Evolutionary conservation across 2,797 vertebrate genomes (phyloP).

Genomic region (Enteromius radiatus): DNA sequence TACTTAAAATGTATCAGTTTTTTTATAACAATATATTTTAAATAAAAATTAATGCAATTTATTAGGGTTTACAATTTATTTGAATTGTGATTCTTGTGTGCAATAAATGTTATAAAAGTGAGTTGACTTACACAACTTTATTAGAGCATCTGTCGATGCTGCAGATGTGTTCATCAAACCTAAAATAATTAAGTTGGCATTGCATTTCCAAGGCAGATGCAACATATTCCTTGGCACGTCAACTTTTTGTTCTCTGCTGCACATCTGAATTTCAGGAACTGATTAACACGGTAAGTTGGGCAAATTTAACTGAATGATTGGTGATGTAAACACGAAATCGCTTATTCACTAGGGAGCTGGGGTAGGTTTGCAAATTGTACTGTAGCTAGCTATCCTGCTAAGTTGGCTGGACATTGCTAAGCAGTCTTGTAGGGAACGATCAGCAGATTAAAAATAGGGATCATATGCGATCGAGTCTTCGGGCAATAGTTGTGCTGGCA

Average conservation of each 20-base stretch:
- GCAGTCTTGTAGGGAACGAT: neutral
- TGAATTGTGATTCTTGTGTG: too few relatives aligned
- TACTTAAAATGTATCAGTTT: neutral
- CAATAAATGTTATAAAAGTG: too few relatives aligned
- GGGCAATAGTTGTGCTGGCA: slow-evolving; percentile 10
- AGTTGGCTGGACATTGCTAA: too few relatives aligned
- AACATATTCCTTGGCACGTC: neutral
- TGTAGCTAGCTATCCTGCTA: neutral
- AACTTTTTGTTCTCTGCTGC: neutral
- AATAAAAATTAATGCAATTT: too few relatives aligned
- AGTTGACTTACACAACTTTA: too few relatives aligned
- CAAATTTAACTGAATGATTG: neutral
- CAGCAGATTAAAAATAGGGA: neutral
- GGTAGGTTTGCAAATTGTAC: slow-evolving; percentile 21
- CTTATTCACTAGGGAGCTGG: neutral
- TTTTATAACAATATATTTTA: too few relatives aligned
- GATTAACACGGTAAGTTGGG: slow-evolving; percentile 26
- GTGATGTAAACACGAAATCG: slow-evolving; percentile 8
- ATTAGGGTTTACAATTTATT: too few relatives aligned
- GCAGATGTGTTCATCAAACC: too few relatives aligned
- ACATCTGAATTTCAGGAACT: slow-evolving; percentile 8
- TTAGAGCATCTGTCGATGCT: too few relatives aligned
- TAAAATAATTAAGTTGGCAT: too few relatives aligned
- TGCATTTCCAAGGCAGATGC: too few relatives aligned
- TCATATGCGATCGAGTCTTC: neutral